These are phyloP conservation scores for Hyalella azteca DNA, from an alignment of 2,888 invertebrate species.

Conservation along the genomic window DNA sequence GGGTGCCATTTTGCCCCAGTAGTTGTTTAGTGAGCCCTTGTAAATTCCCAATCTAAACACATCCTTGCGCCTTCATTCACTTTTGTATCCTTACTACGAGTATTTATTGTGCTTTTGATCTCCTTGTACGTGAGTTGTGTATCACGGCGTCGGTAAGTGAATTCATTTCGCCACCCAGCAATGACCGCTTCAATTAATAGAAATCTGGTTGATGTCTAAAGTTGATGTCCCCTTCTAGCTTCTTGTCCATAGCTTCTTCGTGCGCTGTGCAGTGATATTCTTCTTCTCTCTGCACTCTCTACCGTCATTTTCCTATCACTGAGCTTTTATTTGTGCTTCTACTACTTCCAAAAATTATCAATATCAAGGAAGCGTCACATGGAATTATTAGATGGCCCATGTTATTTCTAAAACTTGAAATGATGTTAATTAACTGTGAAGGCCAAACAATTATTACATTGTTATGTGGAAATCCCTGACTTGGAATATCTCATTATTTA, in stretches of 20 bases:
- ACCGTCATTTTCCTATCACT: neutral
- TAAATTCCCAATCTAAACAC: neutral
- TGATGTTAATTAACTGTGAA: too few species aligned
- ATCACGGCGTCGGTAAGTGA: conserved; percentile 4
- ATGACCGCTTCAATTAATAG: neutral
- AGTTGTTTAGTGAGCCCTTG: too few species aligned
- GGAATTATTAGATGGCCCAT: too few species aligned
- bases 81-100: neutral
- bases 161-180: neutral
- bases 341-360: too few species aligned
- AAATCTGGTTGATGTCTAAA: neutral
- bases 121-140: too few species aligned
- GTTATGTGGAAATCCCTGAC: too few species aligned
- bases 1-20: neutral
- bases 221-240: neutral
- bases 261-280: neutral
- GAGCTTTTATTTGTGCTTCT: too few species aligned
- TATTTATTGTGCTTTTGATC: neutral
- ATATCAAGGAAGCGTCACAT: too few species aligned
- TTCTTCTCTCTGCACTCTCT: neutral
- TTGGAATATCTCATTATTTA: too few species aligned
- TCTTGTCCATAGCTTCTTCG: neutral
- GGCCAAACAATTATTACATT: too few species aligned
- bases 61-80: neutral
- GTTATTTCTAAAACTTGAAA: too few species aligned